phyloP scores from a whole-genome alignment of 2,797 vertebrate species.

The Oreochromis mossambicus region DNA sequence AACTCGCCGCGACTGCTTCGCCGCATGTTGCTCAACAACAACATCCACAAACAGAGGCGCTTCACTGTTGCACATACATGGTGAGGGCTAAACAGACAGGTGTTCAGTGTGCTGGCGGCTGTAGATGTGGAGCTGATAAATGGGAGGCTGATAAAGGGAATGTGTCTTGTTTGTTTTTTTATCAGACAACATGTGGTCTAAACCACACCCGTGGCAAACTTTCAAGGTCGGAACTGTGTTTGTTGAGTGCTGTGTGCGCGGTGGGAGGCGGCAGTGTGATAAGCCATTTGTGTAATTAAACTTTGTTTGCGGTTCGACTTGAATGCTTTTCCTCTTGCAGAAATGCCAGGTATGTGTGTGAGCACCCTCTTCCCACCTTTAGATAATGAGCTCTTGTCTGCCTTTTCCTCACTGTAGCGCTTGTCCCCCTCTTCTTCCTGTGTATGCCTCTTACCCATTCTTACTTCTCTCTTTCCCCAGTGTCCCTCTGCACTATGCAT shows the following conservation, averaged over 20 bases:
- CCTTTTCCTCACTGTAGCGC: not conserved
- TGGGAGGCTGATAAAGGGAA: not conserved
- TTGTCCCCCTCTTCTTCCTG: not conserved
- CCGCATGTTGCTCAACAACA: slow-evolving; percentile 94
- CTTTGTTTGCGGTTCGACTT: slow-evolving; percentile 41
- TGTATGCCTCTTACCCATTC: not conserved
- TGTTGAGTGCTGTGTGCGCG: slow-evolving; percentile 8
- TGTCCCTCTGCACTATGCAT: not conserved
- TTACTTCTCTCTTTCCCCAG: not conserved
- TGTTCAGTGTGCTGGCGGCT: not conserved
- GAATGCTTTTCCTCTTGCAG: slow-evolving; percentile 1
- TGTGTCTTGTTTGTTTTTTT: slow-evolving; percentile 15
- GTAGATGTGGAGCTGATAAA: not conserved
- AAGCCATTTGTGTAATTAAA: slow-evolving; percentile 44
- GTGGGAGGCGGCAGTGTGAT: slow-evolving; percentile 1
- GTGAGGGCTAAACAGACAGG: slow-evolving; percentile 72
- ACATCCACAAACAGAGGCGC: slow-evolving; percentile 92
- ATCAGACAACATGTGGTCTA: slow-evolving; percentile 20
- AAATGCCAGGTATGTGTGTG: not conserved
- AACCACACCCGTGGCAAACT: slow-evolving; percentile 46
- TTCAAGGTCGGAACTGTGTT: slow-evolving; percentile 41
- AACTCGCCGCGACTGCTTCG: slow-evolving; percentile 95
- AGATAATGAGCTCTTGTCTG: slow-evolving; percentile 22
- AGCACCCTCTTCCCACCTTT: slow-evolving; percentile 30
- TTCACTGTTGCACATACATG: slow-evolving; percentile 99